Conservation (phyloP, 2,113 vertebrate genomes). For the Ciconia boyciana region DNA sequence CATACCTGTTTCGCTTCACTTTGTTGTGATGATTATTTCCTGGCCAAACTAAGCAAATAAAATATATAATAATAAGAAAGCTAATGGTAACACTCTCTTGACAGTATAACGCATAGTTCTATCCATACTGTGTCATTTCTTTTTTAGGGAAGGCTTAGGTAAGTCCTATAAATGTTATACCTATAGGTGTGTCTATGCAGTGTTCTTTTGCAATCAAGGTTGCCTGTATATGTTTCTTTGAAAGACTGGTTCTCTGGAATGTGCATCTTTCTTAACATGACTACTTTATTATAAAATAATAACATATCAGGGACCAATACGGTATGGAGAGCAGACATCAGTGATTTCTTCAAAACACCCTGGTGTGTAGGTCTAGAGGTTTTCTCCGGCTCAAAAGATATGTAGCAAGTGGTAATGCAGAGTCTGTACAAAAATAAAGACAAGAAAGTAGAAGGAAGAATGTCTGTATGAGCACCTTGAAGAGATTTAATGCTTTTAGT, state of each 20-base stretch:
- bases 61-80: not conserved
- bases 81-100: not conserved
- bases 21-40: not conserved
- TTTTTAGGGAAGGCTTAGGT: not conserved
- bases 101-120: not conserved
- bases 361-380: not conserved
- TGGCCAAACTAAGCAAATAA: not conserved
- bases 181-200: not conserved
- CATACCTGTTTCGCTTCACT: not conserved
- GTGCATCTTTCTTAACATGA: not conserved
- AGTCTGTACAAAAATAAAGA: not conserved
- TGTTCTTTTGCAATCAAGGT: not conserved
- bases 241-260: not conserved
- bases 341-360: not conserved
- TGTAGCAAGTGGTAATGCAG: not conserved
- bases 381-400: not conserved
- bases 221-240: not conserved
- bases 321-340: not conserved
- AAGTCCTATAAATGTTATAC: not conserved
- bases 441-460: not conserved
- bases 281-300: not conserved
- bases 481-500: not conserved
- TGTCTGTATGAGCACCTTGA: not conserved
- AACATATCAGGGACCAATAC: not conserved
- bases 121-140: not conserved